Conservation (phyloP, 2,888 invertebrate genomes). For the Epiblema foenella region DNA sequence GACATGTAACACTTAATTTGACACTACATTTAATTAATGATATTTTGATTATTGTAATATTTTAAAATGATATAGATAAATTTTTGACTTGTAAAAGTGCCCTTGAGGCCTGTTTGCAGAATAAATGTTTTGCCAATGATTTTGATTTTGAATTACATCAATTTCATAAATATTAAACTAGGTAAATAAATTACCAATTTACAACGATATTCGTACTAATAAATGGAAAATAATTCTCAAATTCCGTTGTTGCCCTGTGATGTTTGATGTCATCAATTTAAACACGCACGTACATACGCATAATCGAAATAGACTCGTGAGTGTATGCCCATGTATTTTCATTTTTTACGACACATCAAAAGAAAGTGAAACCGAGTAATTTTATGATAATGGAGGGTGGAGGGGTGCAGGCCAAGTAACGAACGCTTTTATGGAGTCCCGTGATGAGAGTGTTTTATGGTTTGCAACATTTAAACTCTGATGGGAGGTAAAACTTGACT, state of each 20-base stretch:
- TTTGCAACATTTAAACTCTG: constrained; percentile 68
- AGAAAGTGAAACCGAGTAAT: constrained; percentile 82
- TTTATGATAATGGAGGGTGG: constrained; percentile 78
- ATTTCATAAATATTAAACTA: too few species aligned
- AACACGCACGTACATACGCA: constrained; percentile 13
- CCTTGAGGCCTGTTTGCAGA: too few species aligned
- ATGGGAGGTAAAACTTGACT: constrained; percentile 42
- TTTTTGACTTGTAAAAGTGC: too few species aligned
- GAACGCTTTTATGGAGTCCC: constrained; percentile 77
- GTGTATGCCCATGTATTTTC: constrained; percentile 66
- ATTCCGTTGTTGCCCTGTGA: neutral
- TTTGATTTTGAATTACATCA: too few species aligned
- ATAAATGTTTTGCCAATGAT: too few species aligned
- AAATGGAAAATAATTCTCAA: neutral
- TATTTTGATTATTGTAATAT: too few species aligned
- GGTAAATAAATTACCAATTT: too few species aligned
- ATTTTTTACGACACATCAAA: constrained; percentile 81
- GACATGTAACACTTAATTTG: too few species aligned
- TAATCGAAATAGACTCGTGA: constrained; percentile 53
- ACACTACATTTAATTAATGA: too few species aligned
- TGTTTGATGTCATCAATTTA: neutral
- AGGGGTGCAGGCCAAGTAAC: constrained; percentile 67
- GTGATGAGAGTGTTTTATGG: constrained; percentile 76
- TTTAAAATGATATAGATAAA: too few species aligned
- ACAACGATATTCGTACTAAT: neutral